Base-by-base conservation (phyloP, 2,888 invertebrate species). In the Isotomurus palustris region DNA sequence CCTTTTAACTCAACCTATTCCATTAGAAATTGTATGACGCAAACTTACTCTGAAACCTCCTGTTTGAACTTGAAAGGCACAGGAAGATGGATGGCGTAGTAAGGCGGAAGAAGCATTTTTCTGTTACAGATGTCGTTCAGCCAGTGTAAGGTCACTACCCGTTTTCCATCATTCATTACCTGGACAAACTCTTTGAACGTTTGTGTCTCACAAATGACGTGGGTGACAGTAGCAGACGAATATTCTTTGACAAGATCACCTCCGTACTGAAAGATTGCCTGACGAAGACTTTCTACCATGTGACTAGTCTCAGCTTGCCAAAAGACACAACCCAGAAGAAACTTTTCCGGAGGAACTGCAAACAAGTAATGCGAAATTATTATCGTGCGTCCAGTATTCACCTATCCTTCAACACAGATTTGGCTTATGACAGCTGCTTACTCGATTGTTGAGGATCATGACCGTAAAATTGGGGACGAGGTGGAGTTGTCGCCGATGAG, bases 41-140 rank as follows among this genome's bases (percentile, higher is more conserved):
- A 32, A 32, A 32, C 32, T 32, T 8, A 32, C 8, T 32, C 32
- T 32, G 14, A 32, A 32, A 32, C 8, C 48, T 65, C 64, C n/a
- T n/a, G n/a, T n/a, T n/a, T n/a, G n/a, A n/a, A n/a, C n/a, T 58
- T 36, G 72, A 81, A 84, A 71, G 87, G 84, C 56, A 83, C 82
- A 10, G 97, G 97, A 70, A 97, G 81, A 77, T 99, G 97, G 44
- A 94, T 78, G 12, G 93, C 91, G 72, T 90, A 88, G 88, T 90
- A 95, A 0, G 99, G 97, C 1, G 95, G 91, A 52, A 86, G 77
- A 71, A 96, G 85, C 72, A 88, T 88, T 71, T 90, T 88, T 48
- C 88, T 85, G 22, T 84, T 75, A 72, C 97, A 83, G 4, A 91
- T 87, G 76, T 99, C 97, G 59, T 89, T 92, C 29, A 99, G 79